Evolutionary conservation across 2,797 vertebrate species (phyloP).

Genomic region (Alosa sapidissima): DNA sequence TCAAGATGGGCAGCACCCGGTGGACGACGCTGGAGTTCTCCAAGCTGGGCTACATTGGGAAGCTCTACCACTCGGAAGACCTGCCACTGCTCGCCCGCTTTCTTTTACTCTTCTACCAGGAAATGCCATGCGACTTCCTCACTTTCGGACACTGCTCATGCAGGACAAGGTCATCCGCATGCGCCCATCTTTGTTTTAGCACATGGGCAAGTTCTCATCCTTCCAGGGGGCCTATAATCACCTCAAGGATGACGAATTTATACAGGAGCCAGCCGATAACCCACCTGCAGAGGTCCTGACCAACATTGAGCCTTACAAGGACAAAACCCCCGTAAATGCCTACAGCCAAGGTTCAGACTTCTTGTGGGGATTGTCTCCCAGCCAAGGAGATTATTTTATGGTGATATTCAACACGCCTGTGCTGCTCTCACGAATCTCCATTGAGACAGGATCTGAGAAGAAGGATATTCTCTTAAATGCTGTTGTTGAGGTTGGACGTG

Average conservation of each 20-base stretch:
- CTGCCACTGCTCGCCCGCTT: conserved; percentile 78
- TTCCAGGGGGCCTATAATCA: conserved; percentile 73
- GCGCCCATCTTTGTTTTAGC: conserved; percentile 82
- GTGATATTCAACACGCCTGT: conserved; percentile 67
- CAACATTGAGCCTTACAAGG: conserved; percentile 67
- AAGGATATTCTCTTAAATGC: conserved; percentile 67
- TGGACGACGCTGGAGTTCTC: conserved; percentile 90
- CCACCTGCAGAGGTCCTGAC: conserved; percentile 68
- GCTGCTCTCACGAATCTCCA: conserved; percentile 61
- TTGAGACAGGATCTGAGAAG: conserved; percentile 72
- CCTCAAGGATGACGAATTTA: conserved; percentile 76
- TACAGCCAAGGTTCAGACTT: conserved; percentile 70
- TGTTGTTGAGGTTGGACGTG: conserved; percentile 75
- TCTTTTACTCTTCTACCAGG: conserved; percentile 86
- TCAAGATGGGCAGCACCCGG: conserved; percentile 56
- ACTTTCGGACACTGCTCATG: conserved; percentile 77
- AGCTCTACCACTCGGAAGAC: conserved; percentile 80
- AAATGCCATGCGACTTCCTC: conserved; percentile 84
- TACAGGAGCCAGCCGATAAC: conserved; percentile 61
- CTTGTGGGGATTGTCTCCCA: conserved; percentile 81
- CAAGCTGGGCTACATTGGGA: conserved; percentile 82
- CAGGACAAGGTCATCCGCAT: conserved; percentile 77
- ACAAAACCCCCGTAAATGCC: conserved; percentile 70
- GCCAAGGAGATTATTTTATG: conserved; percentile 67
- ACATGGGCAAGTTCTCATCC: conserved; percentile 76